Percentiles rank a stretch among this genome's conserved stretches.
Conservation (phyloP, 2,113 vertebrate species). For the Cynocephalus volans region DNA sequence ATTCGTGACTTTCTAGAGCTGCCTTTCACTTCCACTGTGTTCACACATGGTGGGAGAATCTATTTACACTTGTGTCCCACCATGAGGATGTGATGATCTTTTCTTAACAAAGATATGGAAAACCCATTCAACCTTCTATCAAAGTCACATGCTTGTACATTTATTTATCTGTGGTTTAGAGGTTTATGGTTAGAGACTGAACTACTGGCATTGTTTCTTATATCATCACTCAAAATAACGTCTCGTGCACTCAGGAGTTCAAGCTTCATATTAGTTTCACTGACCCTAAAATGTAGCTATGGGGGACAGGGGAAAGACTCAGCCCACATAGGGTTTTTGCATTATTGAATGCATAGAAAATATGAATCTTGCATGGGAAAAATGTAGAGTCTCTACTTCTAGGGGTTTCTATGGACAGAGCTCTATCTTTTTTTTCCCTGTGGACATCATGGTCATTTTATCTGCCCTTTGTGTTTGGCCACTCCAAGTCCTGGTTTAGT, state of each 20-base stretch:
- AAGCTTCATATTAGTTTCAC: not conserved
- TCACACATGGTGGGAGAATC: not conserved
- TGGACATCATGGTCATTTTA: not conserved
- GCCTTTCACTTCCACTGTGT: not conserved
- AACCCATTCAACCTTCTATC: not conserved
- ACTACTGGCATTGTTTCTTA: not conserved
- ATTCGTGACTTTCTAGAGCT: not conserved
- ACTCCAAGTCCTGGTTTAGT: not conserved
- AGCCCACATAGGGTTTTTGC: not conserved
- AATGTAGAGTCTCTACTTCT: not conserved
- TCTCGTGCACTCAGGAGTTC: not conserved
- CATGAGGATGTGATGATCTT: not conserved
- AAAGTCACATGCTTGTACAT: not conserved
- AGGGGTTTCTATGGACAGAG: not conserved
- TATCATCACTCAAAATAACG: not conserved
- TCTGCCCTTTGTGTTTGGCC: not conserved
- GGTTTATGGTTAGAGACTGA: not conserved
- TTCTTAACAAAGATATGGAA: not conserved
- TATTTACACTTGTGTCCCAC: not conserved
- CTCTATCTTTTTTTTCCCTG: rapidly evolving
- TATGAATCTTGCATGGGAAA: not conserved
- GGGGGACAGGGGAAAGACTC: not conserved
- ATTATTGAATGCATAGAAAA: not conserved
- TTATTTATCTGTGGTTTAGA: not conserved
- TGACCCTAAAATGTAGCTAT: not conserved